A percentile compares a stretch with the other conserved stretches of the same genome.
phyloP scores from a whole-genome alignment of 2,113 vertebrate species.

The Sinosuthora webbiana region DNA sequence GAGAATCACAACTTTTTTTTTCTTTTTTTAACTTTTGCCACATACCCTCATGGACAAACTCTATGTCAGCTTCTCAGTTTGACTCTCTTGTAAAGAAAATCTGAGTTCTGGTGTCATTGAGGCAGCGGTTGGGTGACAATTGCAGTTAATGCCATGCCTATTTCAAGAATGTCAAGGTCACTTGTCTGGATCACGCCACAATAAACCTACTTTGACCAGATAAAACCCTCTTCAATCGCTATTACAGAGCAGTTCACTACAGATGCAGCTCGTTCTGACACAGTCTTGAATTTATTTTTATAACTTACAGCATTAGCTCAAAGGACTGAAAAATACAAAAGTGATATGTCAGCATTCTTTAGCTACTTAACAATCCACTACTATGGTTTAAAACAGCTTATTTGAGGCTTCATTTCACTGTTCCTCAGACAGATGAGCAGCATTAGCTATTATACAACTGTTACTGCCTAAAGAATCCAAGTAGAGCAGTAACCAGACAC shows the following conservation, averaged over 20 bases:
- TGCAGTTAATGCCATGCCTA: not conserved
- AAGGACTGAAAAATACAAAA: conserved; percentile 11
- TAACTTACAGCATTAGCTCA: not conserved
- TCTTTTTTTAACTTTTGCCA: not conserved
- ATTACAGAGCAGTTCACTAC: not conserved
- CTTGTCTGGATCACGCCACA: not conserved
- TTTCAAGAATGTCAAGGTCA: not conserved
- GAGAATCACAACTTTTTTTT: not conserved
- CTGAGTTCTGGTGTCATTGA: not conserved
- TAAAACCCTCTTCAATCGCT: not conserved
- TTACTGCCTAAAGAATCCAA: not conserved
- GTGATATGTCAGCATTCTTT: not conserved
- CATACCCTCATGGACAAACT: not conserved
- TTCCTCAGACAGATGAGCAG: not conserved
- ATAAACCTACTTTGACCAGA: not conserved
- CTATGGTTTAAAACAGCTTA: not conserved
- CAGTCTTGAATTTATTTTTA: not conserved
- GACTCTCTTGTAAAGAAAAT: not conserved
- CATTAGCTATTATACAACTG: not conserved
- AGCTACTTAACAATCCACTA: not conserved
- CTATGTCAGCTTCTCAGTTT: not conserved
- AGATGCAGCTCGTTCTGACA: not conserved
- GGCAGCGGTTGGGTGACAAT: not conserved
- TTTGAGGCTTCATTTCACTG: not conserved
- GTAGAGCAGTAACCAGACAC: not conserved